Percentiles rank a stretch among this genome's conserved stretches.
These are phyloP conservation scores for Noctilio leporinus DNA, from an alignment of 2,113 vertebrate genomes.

Conservation along the genomic window DNA sequence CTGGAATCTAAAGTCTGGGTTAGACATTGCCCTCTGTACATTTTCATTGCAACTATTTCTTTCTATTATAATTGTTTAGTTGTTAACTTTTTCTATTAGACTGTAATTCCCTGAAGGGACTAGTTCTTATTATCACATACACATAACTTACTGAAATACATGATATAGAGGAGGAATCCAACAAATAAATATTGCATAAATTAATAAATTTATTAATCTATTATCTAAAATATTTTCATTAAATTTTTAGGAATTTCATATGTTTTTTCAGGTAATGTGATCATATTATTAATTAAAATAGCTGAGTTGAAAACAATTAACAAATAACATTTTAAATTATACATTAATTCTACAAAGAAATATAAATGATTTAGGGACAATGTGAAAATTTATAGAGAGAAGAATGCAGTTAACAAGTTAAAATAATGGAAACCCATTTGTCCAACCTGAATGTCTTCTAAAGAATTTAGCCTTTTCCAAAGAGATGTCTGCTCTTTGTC, in stretches of 20 bases:
- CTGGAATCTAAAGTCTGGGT: background rate
- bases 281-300: background rate
- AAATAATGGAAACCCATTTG: background rate
- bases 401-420: background rate
- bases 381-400: background rate
- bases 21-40: background rate
- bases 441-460: background rate
- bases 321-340: background rate
- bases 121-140: background rate
- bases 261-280: background rate
- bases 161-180: background rate
- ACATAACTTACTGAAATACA: background rate
- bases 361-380: background rate
- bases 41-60: background rate
- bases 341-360: slow-evolving; percentile 7
- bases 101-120: background rate
- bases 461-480: background rate
- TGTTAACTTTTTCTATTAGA: background rate
- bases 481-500: background rate
- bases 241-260: background rate
- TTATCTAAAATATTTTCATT: background rate
- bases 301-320: background rate
- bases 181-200: background rate
- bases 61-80: background rate
- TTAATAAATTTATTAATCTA: background rate